Evolutionary conservation across 2,888 invertebrate species (phyloP), one percentile per base, ranked within the genome.

Genomic region (Parnassius orleans): DNA sequence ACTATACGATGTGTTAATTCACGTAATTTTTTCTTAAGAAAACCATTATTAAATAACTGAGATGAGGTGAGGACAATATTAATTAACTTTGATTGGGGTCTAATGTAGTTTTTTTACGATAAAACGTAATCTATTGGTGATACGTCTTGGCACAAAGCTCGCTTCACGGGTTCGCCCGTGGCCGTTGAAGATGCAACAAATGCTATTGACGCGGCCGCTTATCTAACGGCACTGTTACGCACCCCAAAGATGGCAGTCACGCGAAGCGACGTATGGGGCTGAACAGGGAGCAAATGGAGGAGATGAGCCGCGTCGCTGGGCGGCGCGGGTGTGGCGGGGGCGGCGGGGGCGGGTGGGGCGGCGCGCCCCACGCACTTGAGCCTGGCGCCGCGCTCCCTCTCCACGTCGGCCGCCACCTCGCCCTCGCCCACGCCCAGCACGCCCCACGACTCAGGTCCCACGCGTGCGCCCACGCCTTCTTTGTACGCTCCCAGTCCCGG

Each of bases 181-280:
- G 15, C 14, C 48, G 65, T 65, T 52, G 63, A 55, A 63, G 55
- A 59, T 58, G 63, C 55, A 72, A 74, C 69, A 65, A 69, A 72
- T 76, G 78, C 73, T 7, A 70, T 79, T 78, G 77, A 76, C 68
- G 64, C 58, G 44, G 56, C 58, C 82, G 82, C 80, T 74, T 78
- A 78, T 82, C 82, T 88, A 90, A 90, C 85, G 76, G 86, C 85
- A 87, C 83, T 83, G 77, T 87, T 86, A 55, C 86, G 83, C 55
- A 86, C 55, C 86, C 79, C 84, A 82, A 92, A 92, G 92, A 92
- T 92, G 92, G 92, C 92, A 91, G 92, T 88, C 90, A 92, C 90
- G 87, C 90, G 91, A 92, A 91, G 87, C 82, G 91, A 86, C 90
- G 92, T 78, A 90, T 91, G 88, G 92, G 92, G 81, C 91, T 92